Evolutionary conservation across 2,888 invertebrate genomes (phyloP).

Genomic region (Pemphredon lugubris): DNA sequence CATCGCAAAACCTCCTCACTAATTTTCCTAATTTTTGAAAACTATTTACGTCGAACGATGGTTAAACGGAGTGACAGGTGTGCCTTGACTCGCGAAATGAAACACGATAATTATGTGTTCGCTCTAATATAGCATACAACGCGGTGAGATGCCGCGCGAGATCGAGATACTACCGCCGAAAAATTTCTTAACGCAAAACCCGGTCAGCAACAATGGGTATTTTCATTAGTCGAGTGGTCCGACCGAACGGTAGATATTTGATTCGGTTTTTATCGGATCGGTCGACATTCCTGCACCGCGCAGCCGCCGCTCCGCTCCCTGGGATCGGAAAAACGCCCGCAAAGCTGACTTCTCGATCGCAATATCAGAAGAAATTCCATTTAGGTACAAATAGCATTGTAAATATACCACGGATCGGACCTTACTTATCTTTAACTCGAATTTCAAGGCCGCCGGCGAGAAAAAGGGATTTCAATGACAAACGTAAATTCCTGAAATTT

Average conservation of each 20-base stretch:
- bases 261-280: conserved; percentile 72
- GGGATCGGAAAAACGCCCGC: conserved; percentile 70
- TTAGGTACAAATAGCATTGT: conserved; percentile 62
- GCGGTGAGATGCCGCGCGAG: conserved; percentile 52
- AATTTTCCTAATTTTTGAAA: no score
- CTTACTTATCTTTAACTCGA: conserved; percentile 49
- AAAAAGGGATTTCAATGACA: background rate
- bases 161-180: conserved; percentile 48
- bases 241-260: conserved; percentile 67
- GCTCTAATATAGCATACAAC: conserved; percentile 43
- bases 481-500: no score
- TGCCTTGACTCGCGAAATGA: background rate
- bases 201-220: conserved; percentile 71
- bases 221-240: conserved; percentile 71
- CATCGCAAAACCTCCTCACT: no score
- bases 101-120: no score
- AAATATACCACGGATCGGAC: conserved; percentile 51
- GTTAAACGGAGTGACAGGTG: background rate
- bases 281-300: conserved; percentile 68
- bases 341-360: conserved; percentile 59
- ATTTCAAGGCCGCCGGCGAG: background rate
- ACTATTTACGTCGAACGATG: no score
- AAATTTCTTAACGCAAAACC: conserved; percentile 61
- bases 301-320: conserved; percentile 61
- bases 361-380: conserved; percentile 63